Percentiles rank a stretch among this genome's conserved stretches.
phyloP scores from a whole-genome alignment of 2,797 vertebrate genomes.

The Sebastes taczanowskii region DNA sequence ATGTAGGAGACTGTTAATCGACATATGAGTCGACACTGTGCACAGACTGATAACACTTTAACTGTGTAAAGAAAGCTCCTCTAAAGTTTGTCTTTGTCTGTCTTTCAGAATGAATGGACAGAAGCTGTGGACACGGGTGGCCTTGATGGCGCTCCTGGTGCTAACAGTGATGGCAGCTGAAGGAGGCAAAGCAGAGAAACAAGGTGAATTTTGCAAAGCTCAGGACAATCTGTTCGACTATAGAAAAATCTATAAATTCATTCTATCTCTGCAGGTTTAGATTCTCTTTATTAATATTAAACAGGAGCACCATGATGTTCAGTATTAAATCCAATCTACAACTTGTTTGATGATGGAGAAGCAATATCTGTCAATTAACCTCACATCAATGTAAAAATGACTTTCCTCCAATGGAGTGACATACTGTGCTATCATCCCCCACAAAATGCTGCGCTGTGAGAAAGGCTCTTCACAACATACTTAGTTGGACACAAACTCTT shows the following conservation, averaged over 20 bases:
- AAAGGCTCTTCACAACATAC: not conserved
- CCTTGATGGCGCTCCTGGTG: slow-evolving; percentile 77
- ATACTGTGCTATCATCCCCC: not conserved
- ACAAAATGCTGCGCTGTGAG: not conserved
- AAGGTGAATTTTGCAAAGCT: slow-evolving; percentile 64
- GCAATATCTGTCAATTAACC: not conserved
- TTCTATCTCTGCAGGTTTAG: not conserved
- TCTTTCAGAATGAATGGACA: slow-evolving; percentile 79
- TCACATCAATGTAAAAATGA: not conserved
- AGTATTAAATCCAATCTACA: not conserved
- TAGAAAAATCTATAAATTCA: not conserved
- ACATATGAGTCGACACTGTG: not conserved
- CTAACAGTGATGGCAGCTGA: slow-evolving; percentile 77
- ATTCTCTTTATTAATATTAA: not conserved
- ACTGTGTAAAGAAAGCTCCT: not conserved
- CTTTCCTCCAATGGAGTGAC: not conserved
- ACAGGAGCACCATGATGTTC: not conserved
- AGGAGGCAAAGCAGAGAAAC: slow-evolving; percentile 81
- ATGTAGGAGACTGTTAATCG: not conserved
- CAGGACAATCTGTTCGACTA: not conserved
- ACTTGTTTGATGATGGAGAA: not conserved
- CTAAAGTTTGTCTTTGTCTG: not conserved
- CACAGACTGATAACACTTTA: not conserved
- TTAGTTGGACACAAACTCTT: slow-evolving; percentile 27
- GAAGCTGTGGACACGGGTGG: slow-evolving; percentile 77